A percentile compares a stretch with the other conserved stretches of the same genome.
Evolutionary conservation across 1,140 invertebrate species (phyloP).

Genomic region (Coptotermes formosanus): DNA sequence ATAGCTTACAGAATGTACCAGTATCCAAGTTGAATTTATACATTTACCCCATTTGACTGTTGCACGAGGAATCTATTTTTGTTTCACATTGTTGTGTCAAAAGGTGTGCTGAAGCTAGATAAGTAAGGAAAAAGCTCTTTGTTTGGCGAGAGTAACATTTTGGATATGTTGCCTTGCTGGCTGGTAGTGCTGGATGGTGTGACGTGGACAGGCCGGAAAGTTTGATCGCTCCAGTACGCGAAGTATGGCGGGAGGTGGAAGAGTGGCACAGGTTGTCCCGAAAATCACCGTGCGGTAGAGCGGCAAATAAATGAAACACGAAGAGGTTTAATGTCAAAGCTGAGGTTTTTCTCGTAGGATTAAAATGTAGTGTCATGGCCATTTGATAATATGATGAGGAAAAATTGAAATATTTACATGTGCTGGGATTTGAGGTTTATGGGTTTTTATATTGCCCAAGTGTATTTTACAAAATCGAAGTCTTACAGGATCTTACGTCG

Average conservation of each 20-base stretch:
- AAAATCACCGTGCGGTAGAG: no score
- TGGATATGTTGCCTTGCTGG: background rate
- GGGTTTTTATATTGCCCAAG: no score
- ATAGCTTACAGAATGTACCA: background rate
- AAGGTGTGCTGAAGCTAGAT: background rate
- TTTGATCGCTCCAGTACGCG: background rate
- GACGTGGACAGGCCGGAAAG: constrained; percentile 8
- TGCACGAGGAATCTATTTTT: background rate
- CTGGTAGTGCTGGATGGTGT: background rate
- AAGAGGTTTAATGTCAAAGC: background rate
- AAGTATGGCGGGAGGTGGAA: background rate
- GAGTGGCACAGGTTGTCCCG: background rate
- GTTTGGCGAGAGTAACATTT: background rate
- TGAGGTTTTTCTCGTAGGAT: background rate
- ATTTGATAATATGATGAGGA: background rate
- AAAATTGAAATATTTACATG: no score
- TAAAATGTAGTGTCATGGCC: background rate
- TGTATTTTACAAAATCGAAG: no score
- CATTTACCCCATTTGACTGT: background rate
- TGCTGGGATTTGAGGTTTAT: no score
- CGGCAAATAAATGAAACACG: background rate
- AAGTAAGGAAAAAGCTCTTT: background rate
- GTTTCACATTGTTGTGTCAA: background rate
- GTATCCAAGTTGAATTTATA: no score
- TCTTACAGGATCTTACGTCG: no score